Percentiles rank a stretch among this genome's conserved stretches.
These are phyloP conservation scores for Gonocerus acuteangulatus DNA, from an alignment of 2,888 invertebrate genomes.

Conservation along the genomic window DNA sequence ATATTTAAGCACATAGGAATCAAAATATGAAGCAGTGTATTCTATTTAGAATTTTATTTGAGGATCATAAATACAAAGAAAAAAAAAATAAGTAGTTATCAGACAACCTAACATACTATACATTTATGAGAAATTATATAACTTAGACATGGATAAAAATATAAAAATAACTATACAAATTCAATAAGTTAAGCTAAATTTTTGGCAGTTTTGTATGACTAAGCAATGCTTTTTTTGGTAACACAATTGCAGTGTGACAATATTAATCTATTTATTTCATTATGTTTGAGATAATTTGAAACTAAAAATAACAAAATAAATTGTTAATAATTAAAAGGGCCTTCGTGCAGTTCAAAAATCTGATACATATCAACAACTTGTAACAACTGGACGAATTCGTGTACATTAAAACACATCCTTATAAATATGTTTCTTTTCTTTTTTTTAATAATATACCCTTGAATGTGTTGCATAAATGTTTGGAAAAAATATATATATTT, in stretches of 20 bases:
- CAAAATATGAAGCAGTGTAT: background rate
- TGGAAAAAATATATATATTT: constrained; percentile 27
- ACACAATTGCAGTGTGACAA: constrained; percentile 27
- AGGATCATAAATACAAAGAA: constrained; percentile 25
- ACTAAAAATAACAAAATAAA: constrained; percentile 9
- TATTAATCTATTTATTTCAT: background rate
- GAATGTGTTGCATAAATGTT: constrained; percentile 16
- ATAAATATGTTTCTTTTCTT: constrained; percentile 10
- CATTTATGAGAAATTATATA: constrained; percentile 7
- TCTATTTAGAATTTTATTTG: constrained; percentile 19
- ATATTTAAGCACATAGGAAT: background rate
- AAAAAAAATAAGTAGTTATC: constrained; percentile 12
- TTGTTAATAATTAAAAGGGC: constrained; percentile 7
- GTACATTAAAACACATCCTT: constrained; percentile 25
- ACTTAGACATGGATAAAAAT: constrained; percentile 23
- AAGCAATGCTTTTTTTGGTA: constrained; percentile 29
- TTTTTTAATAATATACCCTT: no score
- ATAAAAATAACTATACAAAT: constrained; percentile 27
- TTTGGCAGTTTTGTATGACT: constrained; percentile 30
- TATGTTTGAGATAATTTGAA: background rate
- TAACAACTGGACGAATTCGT: constrained; percentile 34
- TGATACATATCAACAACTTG: constrained; percentile 32
- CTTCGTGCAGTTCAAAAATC: constrained; percentile 29
- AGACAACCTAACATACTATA: constrained; percentile 9
- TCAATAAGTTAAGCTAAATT: constrained; percentile 26